Conservation (phyloP, 1,140 invertebrate genomes). For the Psilanteris sp. region DNA sequence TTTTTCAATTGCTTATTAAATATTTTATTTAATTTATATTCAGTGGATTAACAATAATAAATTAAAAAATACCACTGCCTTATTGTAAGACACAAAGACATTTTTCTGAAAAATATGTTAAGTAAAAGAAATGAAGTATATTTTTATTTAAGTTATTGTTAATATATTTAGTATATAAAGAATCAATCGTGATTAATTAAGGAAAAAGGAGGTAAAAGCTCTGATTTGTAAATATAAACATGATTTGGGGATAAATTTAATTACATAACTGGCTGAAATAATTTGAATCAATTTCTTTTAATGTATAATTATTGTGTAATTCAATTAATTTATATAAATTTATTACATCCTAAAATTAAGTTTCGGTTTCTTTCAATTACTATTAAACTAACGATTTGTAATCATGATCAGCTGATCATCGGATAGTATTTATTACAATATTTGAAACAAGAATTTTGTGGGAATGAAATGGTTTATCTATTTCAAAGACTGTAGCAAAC, state of each 20-base stretch:
- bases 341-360: constrained; percentile 14
- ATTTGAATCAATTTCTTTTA: constrained; percentile 33
- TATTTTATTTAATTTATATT: too few relatives aligned
- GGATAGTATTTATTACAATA: too few relatives aligned
- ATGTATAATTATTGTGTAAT: constrained; percentile 49
- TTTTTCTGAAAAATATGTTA: constrained; percentile 22
- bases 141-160: too few relatives aligned
- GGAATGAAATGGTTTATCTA: neutral
- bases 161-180: too few relatives aligned
- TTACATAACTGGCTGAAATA: constrained; percentile 17
- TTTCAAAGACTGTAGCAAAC: constrained; percentile 22
- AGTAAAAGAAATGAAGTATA: neutral
- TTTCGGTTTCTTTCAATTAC: neutral
- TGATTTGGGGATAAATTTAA: constrained; percentile 29
- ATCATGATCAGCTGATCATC: too few relatives aligned
- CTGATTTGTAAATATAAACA: constrained; percentile 51
- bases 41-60: too few relatives aligned
- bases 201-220: constrained; percentile 21
- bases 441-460: too few relatives aligned
- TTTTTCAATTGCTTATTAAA: too few relatives aligned
- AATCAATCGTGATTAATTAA: too few relatives aligned
- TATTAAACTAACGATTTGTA: too few relatives aligned
- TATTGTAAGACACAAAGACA: constrained; percentile 4
- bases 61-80: constrained; percentile 16
- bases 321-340: constrained; percentile 49